These are phyloP conservation scores for Rousettus madagascariensis DNA, from an alignment of 2,797 vertebrate species.

Conservation along the genomic window DNA sequence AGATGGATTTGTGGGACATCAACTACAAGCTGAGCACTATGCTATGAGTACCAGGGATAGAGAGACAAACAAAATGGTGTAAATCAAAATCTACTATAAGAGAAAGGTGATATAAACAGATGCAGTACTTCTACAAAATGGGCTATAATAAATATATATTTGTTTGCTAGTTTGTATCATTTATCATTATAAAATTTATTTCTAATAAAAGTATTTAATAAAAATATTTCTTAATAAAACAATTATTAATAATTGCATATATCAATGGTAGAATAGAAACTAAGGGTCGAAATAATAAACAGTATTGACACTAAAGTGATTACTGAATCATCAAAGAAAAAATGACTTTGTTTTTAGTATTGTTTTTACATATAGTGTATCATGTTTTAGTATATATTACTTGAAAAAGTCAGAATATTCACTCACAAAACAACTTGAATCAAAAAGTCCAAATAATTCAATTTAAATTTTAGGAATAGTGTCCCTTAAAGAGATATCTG, in stretches of 20 bases:
- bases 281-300: background rate
- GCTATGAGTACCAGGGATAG: background rate
- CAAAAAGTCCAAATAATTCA: slow-evolving; percentile 4
- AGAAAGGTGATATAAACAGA: background rate
- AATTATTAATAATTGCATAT: background rate
- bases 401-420: background rate
- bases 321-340: background rate
- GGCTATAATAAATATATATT: background rate
- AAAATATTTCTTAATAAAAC: background rate
- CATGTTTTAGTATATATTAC: background rate
- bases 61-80: background rate
- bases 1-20: background rate
- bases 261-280: background rate
- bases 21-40: background rate
- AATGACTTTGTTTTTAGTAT: background rate
- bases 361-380: background rate
- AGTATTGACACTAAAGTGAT: background rate
- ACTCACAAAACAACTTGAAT: background rate
- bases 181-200: background rate
- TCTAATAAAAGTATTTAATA: background rate
- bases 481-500: background rate
- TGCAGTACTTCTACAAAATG: background rate
- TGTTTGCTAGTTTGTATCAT: background rate
- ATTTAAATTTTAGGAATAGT: slow-evolving; percentile 20
- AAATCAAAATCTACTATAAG: background rate